Percentiles rank a stretch among this genome's conserved stretches.
These are phyloP conservation scores for Brachionichthys hirsutus DNA, from an alignment of 2,113 vertebrate genomes.

Conservation along the genomic window DNA sequence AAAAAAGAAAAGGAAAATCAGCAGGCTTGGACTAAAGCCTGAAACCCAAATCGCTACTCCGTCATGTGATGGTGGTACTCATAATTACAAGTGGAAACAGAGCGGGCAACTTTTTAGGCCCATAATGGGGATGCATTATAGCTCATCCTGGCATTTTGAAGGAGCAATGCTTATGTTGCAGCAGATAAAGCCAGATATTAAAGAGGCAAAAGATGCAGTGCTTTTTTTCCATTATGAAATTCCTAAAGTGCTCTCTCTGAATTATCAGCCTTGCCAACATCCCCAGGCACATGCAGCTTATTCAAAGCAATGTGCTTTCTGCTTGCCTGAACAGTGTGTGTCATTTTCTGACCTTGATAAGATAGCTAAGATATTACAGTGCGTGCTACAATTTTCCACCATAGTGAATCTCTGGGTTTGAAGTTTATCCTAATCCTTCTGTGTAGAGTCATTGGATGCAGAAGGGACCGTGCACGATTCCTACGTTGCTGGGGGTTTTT, in stretches of 20 bases:
- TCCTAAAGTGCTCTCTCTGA: conserved; percentile 27
- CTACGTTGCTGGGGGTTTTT: too few species aligned
- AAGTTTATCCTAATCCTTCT: conserved; percentile 59
- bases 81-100: conserved; percentile 5
- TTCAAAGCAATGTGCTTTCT: conserved; percentile 10
- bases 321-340: conserved; percentile 25
- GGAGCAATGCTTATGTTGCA: not conserved
- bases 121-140: not conserved
- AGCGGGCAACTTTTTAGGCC: not conserved
- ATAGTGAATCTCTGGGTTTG: conserved; percentile 44
- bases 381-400: conserved; percentile 21
- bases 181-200: not conserved
- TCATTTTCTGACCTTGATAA: conserved; percentile 28
- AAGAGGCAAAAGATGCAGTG: not conserved
- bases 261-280: not conserved
- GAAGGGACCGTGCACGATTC: not conserved
- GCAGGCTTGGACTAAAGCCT: not conserved
- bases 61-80: conserved; percentile 1
- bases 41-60: conserved; percentile 2
- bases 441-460: not conserved
- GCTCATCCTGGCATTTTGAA: not conserved
- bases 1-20: not conserved
- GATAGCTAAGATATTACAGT: conserved; percentile 20
- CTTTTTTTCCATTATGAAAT: conserved; percentile 25
- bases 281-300: conserved; percentile 13